Evolutionary conservation across 2,888 invertebrate species (phyloP).

Genomic region (Scaeva pyrastri): DNA sequence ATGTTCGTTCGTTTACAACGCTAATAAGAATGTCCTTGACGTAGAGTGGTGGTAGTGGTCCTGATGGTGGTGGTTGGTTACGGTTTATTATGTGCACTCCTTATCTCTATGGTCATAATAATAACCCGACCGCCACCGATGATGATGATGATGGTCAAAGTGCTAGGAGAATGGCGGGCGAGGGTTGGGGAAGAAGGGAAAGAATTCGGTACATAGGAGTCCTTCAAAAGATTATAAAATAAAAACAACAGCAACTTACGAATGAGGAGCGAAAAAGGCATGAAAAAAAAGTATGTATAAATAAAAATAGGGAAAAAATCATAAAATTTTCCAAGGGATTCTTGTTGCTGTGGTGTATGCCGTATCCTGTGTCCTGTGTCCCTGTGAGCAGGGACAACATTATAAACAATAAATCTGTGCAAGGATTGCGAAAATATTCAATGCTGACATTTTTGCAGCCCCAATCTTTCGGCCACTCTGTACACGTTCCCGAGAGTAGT

Average conservation of each 20-base stretch:
- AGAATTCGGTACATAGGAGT: neutral
- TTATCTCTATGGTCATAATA: conserved; percentile 65
- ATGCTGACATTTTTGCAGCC: conserved; percentile 51
- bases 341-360: neutral
- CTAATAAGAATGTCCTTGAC: conserved; percentile 75
- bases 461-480: neutral
- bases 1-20: conserved; percentile 68
- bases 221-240: conserved; percentile 13
- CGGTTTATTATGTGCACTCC: conserved; percentile 71
- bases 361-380: neutral
- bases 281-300: neutral
- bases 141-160: conserved; percentile 7
- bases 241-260: conserved; percentile 48
- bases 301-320: neutral
- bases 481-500: neutral
- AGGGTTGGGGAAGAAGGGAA: neutral
- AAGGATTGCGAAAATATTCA: conserved; percentile 64
- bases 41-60: neutral
- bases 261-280: conserved; percentile 46
- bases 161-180: no score
- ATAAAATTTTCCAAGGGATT: conserved; percentile 16
- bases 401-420: conserved; percentile 62
- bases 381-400: conserved; percentile 25
- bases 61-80: conserved; percentile 30
- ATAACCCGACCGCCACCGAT: conserved; percentile 22